phyloP scores from a whole-genome alignment of 2,113 vertebrate genomes.

The Nematolebias whitei region DNA sequence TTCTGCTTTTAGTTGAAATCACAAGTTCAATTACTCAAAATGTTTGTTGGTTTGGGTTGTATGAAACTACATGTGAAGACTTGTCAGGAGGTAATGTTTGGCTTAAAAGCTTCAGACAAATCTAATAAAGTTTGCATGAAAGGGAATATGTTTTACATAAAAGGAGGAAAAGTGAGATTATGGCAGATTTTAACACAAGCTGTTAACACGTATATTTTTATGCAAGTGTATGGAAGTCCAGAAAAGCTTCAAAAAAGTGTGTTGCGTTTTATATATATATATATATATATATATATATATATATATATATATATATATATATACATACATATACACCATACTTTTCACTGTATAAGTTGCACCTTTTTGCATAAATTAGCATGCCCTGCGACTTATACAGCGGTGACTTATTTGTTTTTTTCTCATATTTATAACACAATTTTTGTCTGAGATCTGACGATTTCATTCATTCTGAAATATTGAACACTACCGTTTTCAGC shows the following conservation, averaged over 20 bases:
- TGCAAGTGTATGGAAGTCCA: neutral
- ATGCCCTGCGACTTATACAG: too few relatives aligned
- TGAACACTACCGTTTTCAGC: too few relatives aligned
- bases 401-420: too few relatives aligned
- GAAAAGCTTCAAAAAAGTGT: neutral
- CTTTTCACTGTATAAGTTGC: too few relatives aligned
- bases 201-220: neutral
- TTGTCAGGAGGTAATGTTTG: slow-evolving; percentile 8
- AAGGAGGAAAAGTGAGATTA: neutral
- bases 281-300: too few relatives aligned
- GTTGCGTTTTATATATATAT: too few relatives aligned
- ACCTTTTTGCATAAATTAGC: too few relatives aligned
- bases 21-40: slow-evolving; percentile 33
- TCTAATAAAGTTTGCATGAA: neutral
- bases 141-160: slow-evolving; percentile 5
- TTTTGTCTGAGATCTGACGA: too few relatives aligned
- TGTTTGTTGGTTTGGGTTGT: slow-evolving; percentile 16
- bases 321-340: too few relatives aligned
- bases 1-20: slow-evolving; percentile 25
- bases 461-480: too few relatives aligned
- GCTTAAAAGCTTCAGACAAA: slow-evolving; percentile 8
- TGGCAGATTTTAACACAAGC: neutral
- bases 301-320: too few relatives aligned
- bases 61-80: neutral
- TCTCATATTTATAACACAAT: too few relatives aligned